Conservation (phyloP, 2,113 vertebrate species). For the Monarcha castaneiventris region DNA sequence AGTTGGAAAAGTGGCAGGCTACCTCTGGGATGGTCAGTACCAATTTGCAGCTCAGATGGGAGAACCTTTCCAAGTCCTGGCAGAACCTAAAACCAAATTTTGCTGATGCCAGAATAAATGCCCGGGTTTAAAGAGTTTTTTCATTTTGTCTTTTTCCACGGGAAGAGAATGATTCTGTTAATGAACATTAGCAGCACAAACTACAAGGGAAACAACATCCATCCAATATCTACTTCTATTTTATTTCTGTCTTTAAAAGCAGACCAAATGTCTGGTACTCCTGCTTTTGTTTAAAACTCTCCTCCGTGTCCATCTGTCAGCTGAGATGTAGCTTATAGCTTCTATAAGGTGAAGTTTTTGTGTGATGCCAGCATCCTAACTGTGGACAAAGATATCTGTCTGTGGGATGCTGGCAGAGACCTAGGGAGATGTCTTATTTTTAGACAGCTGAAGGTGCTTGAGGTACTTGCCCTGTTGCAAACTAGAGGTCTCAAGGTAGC, state of each 20-base stretch:
- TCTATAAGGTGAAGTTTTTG: not conserved
- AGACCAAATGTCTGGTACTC: not conserved
- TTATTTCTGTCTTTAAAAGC: not conserved
- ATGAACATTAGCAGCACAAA: not conserved
- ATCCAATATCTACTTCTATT: not conserved
- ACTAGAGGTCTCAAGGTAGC: not conserved
- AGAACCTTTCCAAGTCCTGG: not conserved
- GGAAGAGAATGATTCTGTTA: not conserved
- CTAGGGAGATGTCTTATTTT: not conserved
- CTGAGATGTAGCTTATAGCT: not conserved
- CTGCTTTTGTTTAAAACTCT: not conserved
- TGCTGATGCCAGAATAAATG: not conserved
- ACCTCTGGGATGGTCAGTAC: not conserved
- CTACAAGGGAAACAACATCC: not conserved
- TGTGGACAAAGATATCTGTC: not conserved
- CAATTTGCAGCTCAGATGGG: not conserved
- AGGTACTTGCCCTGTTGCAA: not conserved
- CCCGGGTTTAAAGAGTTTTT: not conserved
- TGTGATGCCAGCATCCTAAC: not conserved
- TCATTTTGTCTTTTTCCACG: not conserved
- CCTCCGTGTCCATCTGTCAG: not conserved
- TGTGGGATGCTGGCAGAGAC: not conserved
- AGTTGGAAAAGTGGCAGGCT: not conserved
- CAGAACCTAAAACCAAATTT: not conserved
- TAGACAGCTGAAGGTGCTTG: not conserved